Base-by-base conservation (phyloP, 1,140 invertebrate genomes). In the Megathymus violae region DNA sequence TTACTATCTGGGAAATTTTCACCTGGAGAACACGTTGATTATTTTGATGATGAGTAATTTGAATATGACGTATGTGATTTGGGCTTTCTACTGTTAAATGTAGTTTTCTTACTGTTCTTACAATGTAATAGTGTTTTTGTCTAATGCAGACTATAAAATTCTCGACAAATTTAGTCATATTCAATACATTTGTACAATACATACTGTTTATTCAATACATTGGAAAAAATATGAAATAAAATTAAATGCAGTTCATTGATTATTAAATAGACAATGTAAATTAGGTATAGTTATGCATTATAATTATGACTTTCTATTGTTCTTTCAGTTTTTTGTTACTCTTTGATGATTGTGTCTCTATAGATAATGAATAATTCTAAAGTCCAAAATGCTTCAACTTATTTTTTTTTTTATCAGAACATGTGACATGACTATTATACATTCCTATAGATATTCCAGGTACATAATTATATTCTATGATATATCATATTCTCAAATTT, bases 11-110 rank as follows among this genome's bases (percentile, higher is more conserved):
- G 95, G 40, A 94, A 94, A 40, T 99, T 95, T 76, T 92, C 94
- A 67, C 95, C 95, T 14, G 98, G 97, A 0, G 95, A 95, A 78
- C 96, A 97, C 82, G 91, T 99, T 16, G 97, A 98, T 92, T 98
- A 96, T 91, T 98, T 94, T 91, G 97, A 98, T 67, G 84, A 85
- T 71, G 86, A 89, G 67, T 89, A 80, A 80, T 15, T 34, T 61
- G 4, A 15, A 11, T 19, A 14, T 31, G 19, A 46, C 11, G 36
- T 7, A 36, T 36, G 3, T 17, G 7, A 9, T 27, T 15, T 25
- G 31, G 7, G 13, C 36, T 59, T 44, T 67, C 16, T 67, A 44
- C 5, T 78, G 41, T 58, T 40, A 64, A 58, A 54, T 48, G 69
- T 78, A 74, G 69, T 66, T 75, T 81, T 75, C 67, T 76, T 76